Evolutionary conservation across 1,140 invertebrate genomes (phyloP).

Genomic region (Bombus waltoni): DNA sequence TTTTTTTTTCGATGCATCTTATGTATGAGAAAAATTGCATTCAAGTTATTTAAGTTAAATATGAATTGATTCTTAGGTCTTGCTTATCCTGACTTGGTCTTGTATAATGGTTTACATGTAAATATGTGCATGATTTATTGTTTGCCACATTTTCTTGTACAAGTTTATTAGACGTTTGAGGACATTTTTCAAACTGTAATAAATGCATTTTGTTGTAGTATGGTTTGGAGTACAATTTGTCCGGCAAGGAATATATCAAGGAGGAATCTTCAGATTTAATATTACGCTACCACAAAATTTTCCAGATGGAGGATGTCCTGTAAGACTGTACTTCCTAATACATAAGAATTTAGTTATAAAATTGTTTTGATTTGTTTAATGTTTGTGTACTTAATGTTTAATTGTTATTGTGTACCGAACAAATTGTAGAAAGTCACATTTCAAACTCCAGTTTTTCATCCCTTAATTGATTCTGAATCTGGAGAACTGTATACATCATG

Average conservation of each 20-base stretch:
- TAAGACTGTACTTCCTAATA: constrained; percentile 80
- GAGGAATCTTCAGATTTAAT: constrained; percentile 94
- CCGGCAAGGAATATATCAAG: constrained; percentile 92
- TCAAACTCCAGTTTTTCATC: constrained; percentile 94
- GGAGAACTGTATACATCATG: constrained; percentile 90
- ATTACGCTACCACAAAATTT: constrained; percentile 93
- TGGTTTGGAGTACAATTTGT: constrained; percentile 98
- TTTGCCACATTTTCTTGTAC: constrained; percentile 37
- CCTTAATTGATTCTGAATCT: constrained; percentile 90
- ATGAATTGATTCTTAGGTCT: constrained; percentile 62
- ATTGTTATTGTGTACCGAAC: constrained; percentile 26
- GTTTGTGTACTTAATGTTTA: no score
- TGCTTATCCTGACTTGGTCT: constrained; percentile 62
- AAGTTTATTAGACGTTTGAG: background rate
- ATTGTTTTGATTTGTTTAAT: constrained; percentile 8
- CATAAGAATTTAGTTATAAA: background rate
- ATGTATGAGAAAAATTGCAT: background rate
- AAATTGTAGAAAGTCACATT: constrained; percentile 91
- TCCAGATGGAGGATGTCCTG: constrained; percentile 92
- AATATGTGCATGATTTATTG: constrained; percentile 58
- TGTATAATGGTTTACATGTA: constrained; percentile 64
- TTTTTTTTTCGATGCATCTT: constrained; percentile 6
- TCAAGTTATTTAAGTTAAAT: constrained; percentile 36
- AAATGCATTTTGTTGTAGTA: constrained; percentile 85
- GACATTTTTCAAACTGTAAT: constrained; percentile 16